Conservation (phyloP, 2,888 invertebrate species). For the Galeopsomyia nigrocyanea region DNA sequence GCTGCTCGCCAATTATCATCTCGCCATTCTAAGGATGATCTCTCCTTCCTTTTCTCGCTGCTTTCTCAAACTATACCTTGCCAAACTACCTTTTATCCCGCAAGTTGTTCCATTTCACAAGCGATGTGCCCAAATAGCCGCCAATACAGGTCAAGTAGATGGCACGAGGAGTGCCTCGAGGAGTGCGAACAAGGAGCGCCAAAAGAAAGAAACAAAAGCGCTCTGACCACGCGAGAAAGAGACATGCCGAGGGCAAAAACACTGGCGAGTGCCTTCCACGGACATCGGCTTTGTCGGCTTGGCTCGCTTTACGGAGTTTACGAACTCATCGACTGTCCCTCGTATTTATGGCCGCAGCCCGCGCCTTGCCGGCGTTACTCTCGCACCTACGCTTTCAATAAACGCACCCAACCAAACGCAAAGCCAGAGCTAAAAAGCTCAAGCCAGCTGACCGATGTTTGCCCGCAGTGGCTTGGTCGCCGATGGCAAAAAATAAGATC, state of each 20-base stretch:
- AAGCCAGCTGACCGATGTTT: no score
- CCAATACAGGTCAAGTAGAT: no score
- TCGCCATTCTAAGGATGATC: no score
- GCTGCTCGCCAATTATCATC: slow-evolving; percentile 36
- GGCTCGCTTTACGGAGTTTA: slow-evolving; percentile 68
- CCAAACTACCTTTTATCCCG: no score
- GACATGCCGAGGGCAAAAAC: slow-evolving; percentile 59
- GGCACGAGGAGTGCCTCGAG: no score
- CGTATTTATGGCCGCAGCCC: slow-evolving; percentile 37
- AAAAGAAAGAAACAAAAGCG: slow-evolving; percentile 33
- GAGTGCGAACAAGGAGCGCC: slow-evolving; percentile 38
- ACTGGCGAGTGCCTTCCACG: slow-evolving; percentile 55
- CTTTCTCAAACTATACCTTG: no score
- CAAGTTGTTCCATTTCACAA: no score
- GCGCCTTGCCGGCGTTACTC: neutral
- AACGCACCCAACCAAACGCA: no score
- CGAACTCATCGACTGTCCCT: slow-evolving; percentile 66
- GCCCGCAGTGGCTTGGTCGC: no score
- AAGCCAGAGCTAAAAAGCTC: slow-evolving; percentile 10
- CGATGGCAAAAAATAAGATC: no score
- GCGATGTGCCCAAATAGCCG: no score
- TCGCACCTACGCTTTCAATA: slow-evolving; percentile 28
- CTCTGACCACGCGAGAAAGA: slow-evolving; percentile 34
- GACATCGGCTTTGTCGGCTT: slow-evolving; percentile 67
- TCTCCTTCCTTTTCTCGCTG: slow-evolving; percentile 42